Conservation (phyloP, 2,888 invertebrate genomes). For the Bombyx huttoni region DNA sequence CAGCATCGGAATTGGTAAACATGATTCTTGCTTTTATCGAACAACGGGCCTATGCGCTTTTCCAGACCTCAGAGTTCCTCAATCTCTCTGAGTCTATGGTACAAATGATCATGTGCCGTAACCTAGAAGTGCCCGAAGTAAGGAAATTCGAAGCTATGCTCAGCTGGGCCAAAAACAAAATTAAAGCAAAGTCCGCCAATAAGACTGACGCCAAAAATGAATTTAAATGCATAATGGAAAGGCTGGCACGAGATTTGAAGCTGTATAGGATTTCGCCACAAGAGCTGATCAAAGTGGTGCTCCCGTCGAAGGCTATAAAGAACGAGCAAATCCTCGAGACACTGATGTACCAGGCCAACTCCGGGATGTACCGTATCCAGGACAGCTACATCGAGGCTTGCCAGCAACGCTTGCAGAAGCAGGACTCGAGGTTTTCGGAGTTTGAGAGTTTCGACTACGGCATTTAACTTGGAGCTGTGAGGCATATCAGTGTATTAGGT, state of each 20-base stretch:
- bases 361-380: slow-evolving; percentile 93
- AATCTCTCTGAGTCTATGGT: slow-evolving; percentile 95
- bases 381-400: slow-evolving; percentile 90
- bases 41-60: slow-evolving; percentile 87
- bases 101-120: slow-evolving; percentile 94
- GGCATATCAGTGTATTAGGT: slow-evolving; percentile 68
- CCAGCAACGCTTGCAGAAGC: slow-evolving; percentile 87
- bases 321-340: slow-evolving; percentile 94
- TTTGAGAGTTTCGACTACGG: slow-evolving; percentile 86
- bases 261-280: slow-evolving; percentile 92
- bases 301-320: slow-evolving; percentile 93
- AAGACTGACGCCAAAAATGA: slow-evolving; percentile 90
- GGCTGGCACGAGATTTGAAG: slow-evolving; percentile 89
- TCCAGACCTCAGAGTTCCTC: slow-evolving; percentile 87
- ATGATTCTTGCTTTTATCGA: slow-evolving; percentile 94
- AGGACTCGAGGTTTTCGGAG: slow-evolving; percentile 89
- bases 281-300: slow-evolving; percentile 92
- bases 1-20: slow-evolving; percentile 93
- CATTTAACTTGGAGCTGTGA: slow-evolving; percentile 69
- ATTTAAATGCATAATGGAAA: slow-evolving; percentile 94
- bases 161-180: slow-evolving; percentile 89
- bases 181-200: slow-evolving; percentile 81
- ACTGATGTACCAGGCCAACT: slow-evolving; percentile 92
- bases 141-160: slow-evolving; percentile 95
- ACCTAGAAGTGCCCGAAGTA: slow-evolving; percentile 89